Percentiles rank a stretch among this genome's conserved stretches.
phyloP scores from a whole-genome alignment of 2,113 vertebrate genomes.

The Helogale parvula region DNA sequence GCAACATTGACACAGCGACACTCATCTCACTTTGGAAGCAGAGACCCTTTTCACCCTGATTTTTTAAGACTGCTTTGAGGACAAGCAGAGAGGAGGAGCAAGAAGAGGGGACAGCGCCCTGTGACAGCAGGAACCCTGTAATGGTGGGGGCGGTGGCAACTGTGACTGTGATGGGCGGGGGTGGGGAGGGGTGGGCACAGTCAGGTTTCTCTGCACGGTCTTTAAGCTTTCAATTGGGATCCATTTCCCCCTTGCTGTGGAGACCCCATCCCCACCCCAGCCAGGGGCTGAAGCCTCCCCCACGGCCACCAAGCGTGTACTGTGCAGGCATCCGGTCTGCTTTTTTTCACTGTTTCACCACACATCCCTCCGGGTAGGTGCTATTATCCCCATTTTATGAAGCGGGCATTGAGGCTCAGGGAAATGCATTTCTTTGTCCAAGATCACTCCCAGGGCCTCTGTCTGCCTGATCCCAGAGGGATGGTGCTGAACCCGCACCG shows the following conservation, averaged over 20 bases:
- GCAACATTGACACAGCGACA: slow-evolving; percentile 29
- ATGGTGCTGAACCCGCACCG: not conserved
- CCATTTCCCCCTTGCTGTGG: not conserved
- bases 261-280: too few relatives aligned
- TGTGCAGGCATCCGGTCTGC: not conserved
- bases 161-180: not conserved
- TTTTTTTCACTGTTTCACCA: not conserved
- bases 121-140: not conserved
- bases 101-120: not conserved
- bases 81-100: not conserved
- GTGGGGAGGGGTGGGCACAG: accelerated
- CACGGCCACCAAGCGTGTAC: accelerated
- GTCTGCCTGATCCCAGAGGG: not conserved
- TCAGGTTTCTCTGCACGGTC: not conserved
- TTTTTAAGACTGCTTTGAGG: not conserved
- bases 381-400: not conserved
- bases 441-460: not conserved
- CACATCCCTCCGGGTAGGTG: not conserved
- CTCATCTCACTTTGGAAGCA: slow-evolving; percentile 39
- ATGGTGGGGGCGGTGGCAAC: not conserved
- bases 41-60: slow-evolving; percentile 16
- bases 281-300: not conserved
- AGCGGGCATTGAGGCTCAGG: slow-evolving; percentile 34
- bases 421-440: slow-evolving; percentile 63
- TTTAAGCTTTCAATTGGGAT: not conserved